Evolutionary conservation across 1,140 invertebrate genomes (phyloP).

Genomic region (Eumeta japonica): DNA sequence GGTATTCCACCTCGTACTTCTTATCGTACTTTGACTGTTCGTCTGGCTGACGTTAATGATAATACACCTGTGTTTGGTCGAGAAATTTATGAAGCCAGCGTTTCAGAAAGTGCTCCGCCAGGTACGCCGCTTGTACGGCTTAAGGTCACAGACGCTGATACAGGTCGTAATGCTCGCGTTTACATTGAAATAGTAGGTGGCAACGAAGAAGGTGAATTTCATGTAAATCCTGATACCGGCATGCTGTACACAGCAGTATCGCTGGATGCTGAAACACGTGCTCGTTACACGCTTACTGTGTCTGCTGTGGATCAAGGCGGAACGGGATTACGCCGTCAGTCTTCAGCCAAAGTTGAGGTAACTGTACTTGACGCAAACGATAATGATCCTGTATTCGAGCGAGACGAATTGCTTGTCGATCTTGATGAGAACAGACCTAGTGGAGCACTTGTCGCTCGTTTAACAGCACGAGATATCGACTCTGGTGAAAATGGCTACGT

Average conservation of each 20-base stretch:
- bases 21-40: conserved; percentile 73
- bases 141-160: conserved; percentile 82
- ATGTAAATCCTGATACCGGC: conserved; percentile 83
- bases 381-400: conserved; percentile 86
- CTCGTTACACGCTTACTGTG: conserved; percentile 88
- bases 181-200: conserved; percentile 88
- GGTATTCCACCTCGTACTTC: conserved; percentile 76
- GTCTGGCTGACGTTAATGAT: conserved; percentile 80
- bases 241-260: conserved; percentile 81
- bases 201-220: conserved; percentile 86
- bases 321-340: conserved; percentile 77
- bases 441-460: conserved; percentile 78
- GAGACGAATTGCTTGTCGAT: conserved; percentile 64
- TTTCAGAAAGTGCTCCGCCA: conserved; percentile 84
- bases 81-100: conserved; percentile 82
- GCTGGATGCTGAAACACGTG: conserved; percentile 86
- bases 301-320: conserved; percentile 88
- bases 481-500: conserved; percentile 93
- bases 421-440: conserved; percentile 86
- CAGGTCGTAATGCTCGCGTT: conserved; percentile 79
- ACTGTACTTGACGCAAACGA: conserved; percentile 88
- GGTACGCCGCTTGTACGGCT: conserved; percentile 85
- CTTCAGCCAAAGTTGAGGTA: conserved; percentile 86
- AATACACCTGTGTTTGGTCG: conserved; percentile 86
- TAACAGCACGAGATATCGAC: conserved; percentile 84